Base-by-base conservation (phyloP, 2,113 vertebrate species). In the Rhegmatorhina hoffmannsi region DNA sequence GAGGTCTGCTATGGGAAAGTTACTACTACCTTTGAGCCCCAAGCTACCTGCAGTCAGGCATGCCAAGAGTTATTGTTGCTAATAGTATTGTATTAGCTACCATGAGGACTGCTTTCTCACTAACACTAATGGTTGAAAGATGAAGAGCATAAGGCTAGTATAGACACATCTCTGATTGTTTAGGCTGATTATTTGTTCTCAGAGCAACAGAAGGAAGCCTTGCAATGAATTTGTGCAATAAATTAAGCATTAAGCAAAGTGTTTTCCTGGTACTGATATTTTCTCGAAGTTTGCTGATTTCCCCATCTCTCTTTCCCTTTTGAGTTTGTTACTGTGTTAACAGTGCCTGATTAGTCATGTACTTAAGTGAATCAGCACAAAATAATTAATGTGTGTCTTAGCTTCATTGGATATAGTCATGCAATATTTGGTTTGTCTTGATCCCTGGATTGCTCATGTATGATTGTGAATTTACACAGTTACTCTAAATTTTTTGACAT, bases 401-500 rank as follows among this genome's bases (percentile, higher is more conserved):
- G 52, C 17, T 84, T 83, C 43, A 19, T 1, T 43, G 68, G 56
- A 86, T 84, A 81, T 84, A 74, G 36, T 82, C 91, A 92, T 33
- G 66, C 76, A 87, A 72, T 84, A 82, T 91, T 96, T 96, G 44
- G 82, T 79, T 87, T 95, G 84, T 94, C 91, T 92, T 85, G 25
- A 66, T 89, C 91, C 68, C 36, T 88, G 76, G 90, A 94, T 91
- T 92, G 87, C 46, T 79, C 38, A 28, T 46, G 25, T 62, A 73
- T 79, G 49, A 89, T 84, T 95, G 58, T 94, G n/a, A 87, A 83
- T 76, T 94, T 79, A 49, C 38, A 69, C 62, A 78, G 56, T 79
- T 82, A 64, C 13, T 66, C 66, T 58, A 76, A 68, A 83, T 53
- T 91, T 92, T 79, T 95, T 20, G 91, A 87, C 33, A 44, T 19